These are phyloP conservation scores for Strigamia maritima DNA, from an alignment of 2,888 invertebrate genomes.

Conservation along the genomic window DNA sequence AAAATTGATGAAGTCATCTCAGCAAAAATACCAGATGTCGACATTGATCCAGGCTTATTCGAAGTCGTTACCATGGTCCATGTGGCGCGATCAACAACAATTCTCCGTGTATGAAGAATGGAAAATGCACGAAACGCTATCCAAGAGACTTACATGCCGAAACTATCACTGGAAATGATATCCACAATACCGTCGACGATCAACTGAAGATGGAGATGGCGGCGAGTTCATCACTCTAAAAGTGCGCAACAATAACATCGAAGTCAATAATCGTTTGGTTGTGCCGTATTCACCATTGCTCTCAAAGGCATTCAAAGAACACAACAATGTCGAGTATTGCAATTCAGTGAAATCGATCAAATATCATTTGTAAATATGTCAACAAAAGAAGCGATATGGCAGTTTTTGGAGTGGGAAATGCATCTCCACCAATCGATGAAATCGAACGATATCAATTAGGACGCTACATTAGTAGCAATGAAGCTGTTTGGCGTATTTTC, in stretches of 20 bases:
- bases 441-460: conserved; percentile 35
- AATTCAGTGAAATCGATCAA: background rate
- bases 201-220: background rate
- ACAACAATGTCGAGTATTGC: background rate
- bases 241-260: no score
- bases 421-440: background rate
- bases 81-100: background rate
- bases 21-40: conserved; percentile 41
- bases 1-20: conserved; percentile 41
- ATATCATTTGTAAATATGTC: background rate
- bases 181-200: no score
- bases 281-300: background rate
- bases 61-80: background rate
- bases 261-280: no score
- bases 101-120: conserved; percentile 8
- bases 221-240: no score
- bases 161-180: no score
- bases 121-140: background rate
- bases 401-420: background rate
- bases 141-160: background rate
- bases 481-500: conserved; percentile 45
- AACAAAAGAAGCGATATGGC: background rate
- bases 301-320: background rate
- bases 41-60: background rate
- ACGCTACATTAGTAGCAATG: conserved; percentile 45